These are phyloP conservation scores for Hypomesus transpacificus DNA, from an alignment of 2,113 vertebrate genomes.

Conservation along the genomic window DNA sequence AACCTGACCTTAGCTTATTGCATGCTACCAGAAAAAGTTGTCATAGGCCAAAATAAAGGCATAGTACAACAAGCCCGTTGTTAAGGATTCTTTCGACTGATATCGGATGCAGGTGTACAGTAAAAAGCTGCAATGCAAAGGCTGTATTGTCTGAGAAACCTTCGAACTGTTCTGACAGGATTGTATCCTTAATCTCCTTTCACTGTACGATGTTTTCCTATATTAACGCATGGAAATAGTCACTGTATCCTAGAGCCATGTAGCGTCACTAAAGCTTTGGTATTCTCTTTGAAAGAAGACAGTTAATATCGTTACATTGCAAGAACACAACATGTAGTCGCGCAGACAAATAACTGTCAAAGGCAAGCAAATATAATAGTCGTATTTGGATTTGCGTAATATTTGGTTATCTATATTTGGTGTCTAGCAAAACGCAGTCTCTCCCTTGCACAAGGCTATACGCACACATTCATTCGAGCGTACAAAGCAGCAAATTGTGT, in stretches of 20 bases:
- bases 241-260: too few species aligned
- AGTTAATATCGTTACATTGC: conserved; percentile 22
- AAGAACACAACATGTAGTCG: conserved; percentile 30
- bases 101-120: too few species aligned
- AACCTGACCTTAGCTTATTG: conserved; percentile 36
- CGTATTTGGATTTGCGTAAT: conserved; percentile 59
- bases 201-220: too few species aligned
- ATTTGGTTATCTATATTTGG: conserved; percentile 69
- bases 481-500: conserved; percentile 50
- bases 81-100: too few species aligned
- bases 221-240: too few species aligned
- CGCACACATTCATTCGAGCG: conserved; percentile 57
- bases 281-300: conserved; percentile 61
- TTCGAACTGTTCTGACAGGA: too few species aligned
- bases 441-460: conserved; percentile 43
- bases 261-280: conserved; percentile 56
- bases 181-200: too few species aligned
- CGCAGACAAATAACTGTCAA: conserved; percentile 12
- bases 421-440: conserved; percentile 66
- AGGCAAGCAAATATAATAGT: conserved; percentile 27
- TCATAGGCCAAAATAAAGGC: conserved; percentile 7
- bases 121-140: too few species aligned
- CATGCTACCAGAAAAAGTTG: conserved; percentile 52
- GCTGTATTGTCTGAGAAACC: too few species aligned
- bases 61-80: too few species aligned